Evolutionary conservation across 2,888 invertebrate genomes (phyloP), one percentile per base, ranked within the genome.

Genomic region (Aphodius sticticus): DNA sequence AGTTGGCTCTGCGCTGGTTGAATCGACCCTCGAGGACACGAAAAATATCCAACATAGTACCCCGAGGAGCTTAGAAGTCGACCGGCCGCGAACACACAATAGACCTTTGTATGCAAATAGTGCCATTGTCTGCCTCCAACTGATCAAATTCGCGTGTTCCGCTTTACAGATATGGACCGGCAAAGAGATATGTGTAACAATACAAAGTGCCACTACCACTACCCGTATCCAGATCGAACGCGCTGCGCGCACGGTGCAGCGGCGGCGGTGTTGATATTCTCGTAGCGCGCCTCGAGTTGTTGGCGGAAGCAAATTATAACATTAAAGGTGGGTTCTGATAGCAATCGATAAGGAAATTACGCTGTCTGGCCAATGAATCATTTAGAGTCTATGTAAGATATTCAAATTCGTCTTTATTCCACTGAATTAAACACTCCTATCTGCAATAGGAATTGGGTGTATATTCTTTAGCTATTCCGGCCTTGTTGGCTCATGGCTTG

Each of bases 41-140:
- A 83, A 83, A 81, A 82, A 53, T 53, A 12, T 53, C 53, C 53
- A 53, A 12, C 53, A 53, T 53, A 2, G 53, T 53, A 53, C 53
- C 53, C 53, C 80, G 80, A 81, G 83, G 82, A 82, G 81, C 80
- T 80, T 77, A 82, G 82, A 82, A 80, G 77, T 69, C 38, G 75
- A 12, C 69, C 36, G 78, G 82, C 82, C 83, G 80, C 82, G 82
- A 82, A 80, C 81, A 81, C 82, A 86, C 86, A 86, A 86, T 86
- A 81, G 86, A 84, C 83, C 86, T 86, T 86, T 86, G 86, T 86
- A 86, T 86, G 86, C 84, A 85, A 86, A 86, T 86, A 78, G 81
- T 78, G 74, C 83, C 79, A 85, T 85, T 86, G 85, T 86, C 83
- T 84, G 83, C 36, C 83, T 83, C 83, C 84, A 85, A 84, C 84